Evolutionary conservation across 1,140 invertebrate species (phyloP).

Genomic region (Micrasema minimum): DNA sequence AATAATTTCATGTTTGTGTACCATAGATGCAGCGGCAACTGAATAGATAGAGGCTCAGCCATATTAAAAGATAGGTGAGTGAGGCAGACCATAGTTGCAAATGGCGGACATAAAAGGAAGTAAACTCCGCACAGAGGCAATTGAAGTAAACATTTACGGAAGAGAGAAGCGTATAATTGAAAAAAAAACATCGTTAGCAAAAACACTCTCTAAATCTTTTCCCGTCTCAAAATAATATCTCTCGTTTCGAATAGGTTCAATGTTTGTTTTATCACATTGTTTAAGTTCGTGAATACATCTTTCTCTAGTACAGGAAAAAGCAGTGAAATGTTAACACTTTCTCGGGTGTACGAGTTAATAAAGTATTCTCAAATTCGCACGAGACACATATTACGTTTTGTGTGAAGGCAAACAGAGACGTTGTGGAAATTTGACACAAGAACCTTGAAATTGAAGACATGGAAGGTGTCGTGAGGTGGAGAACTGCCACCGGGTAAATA

Average conservation of each 20-base stretch:
- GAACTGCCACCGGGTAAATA: no score
- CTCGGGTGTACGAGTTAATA: constrained; percentile 10
- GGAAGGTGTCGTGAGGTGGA: neutral
- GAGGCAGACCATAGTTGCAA: neutral
- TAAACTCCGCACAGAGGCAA: neutral
- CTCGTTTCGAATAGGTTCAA: constrained; percentile 1
- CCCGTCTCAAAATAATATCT: neutral
- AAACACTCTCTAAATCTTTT: constrained; percentile 1
- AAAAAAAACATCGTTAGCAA: neutral
- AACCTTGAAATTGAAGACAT: constrained; percentile 14
- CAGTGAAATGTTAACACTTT: constrained; percentile 2
- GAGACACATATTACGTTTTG: constrained; percentile 15
- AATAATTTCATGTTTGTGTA: constrained; percentile 40
- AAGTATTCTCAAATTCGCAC: constrained; percentile 12
- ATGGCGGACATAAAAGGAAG: neutral
- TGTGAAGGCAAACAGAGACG: constrained; percentile 14
- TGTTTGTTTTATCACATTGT: no score
- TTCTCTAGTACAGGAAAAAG: no score
- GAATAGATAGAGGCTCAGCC: neutral
- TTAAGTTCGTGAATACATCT: no score
- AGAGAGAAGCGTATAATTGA: neutral
- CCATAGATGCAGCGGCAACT: neutral
- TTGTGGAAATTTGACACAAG: neutral
- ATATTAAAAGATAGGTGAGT: constrained; percentile 17
- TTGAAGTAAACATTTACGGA: constrained; percentile 9